These are phyloP conservation scores for Lacerta agilis DNA, from an alignment of 2,797 vertebrate species.

Conservation along the genomic window DNA sequence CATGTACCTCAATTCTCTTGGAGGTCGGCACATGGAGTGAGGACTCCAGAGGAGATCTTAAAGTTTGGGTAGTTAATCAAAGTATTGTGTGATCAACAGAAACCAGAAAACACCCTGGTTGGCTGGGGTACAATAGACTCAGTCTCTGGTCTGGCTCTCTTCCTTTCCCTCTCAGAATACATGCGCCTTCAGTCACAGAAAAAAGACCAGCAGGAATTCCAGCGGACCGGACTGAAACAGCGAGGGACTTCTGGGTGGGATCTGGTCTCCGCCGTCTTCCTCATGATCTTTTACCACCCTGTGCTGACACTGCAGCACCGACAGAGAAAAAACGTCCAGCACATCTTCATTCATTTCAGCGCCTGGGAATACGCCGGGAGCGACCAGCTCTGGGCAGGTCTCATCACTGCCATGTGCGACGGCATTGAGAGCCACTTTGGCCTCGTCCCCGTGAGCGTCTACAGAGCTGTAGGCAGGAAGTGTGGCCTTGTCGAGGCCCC, in stretches of 20 bases:
- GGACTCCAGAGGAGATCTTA: not conserved
- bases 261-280: not conserved
- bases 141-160: not conserved
- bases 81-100: no score
- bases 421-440: slow-evolving; percentile 79
- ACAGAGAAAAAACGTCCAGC: slow-evolving; percentile 55
- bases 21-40: no score
- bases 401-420: slow-evolving; percentile 79
- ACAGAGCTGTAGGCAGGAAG: slow-evolving; percentile 58
- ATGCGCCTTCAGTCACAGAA: not conserved
- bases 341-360: slow-evolving; percentile 82
- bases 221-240: not conserved
- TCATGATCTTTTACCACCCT: slow-evolving; percentile 13
- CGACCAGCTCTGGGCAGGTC: slow-evolving; percentile 84
- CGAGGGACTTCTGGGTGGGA: not conserved
- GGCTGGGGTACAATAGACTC: not conserved
- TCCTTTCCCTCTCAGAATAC: not conserved
- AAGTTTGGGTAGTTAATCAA: not conserved
- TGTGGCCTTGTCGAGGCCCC: not conserved
- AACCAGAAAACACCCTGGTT: not conserved
- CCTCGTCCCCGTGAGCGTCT: slow-evolving; percentile 75
- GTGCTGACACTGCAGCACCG: not conserved
- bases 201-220: slow-evolving; percentile 23
- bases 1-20: no score
- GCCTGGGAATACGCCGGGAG: slow-evolving; percentile 88